Conservation (phyloP, 2,797 vertebrate species). For the Poecile montanus region DNA sequence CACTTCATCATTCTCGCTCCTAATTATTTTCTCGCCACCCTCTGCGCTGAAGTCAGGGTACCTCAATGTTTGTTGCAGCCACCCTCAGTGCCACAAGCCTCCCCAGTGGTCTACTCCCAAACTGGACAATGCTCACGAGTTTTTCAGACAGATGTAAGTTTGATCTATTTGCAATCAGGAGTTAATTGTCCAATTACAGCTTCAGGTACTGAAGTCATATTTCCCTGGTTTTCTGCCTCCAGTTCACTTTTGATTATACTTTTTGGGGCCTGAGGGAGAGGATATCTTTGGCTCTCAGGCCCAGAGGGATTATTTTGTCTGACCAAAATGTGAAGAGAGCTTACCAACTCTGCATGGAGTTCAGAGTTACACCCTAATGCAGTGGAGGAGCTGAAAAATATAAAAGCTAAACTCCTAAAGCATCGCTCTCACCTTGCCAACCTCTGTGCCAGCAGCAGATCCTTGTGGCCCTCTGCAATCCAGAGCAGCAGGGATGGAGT, state of each 20-base stretch:
- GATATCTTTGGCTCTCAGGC: not conserved
- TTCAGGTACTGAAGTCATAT: not conserved
- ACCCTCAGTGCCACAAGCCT: not conserved
- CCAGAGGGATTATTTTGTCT: too few species aligned
- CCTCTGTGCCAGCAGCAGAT: not conserved
- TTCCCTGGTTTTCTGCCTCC: not conserved
- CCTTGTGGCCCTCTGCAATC: not conserved
- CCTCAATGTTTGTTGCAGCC: too few species aligned
- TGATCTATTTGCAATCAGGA: not conserved
- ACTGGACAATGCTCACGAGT: fast-evolving
- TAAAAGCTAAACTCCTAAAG: not conserved
- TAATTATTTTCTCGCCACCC: too few species aligned
- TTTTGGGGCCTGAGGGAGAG: not conserved
- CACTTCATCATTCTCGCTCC: too few species aligned
- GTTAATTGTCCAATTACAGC: not conserved
- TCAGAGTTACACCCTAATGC: not conserved
- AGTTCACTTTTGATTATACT: not conserved
- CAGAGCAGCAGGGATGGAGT: not conserved
- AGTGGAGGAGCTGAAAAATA: not conserved
- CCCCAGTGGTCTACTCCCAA: too few species aligned
- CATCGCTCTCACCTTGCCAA: not conserved
- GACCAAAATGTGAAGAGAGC: not conserved
- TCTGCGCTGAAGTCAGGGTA: too few species aligned
- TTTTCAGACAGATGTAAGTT: not conserved
- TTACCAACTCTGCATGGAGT: not conserved